Evolutionary conservation across 2,113 vertebrate genomes (phyloP), one percentile per base, ranked within the genome.

Genomic region (Pelecanus crispus): DNA sequence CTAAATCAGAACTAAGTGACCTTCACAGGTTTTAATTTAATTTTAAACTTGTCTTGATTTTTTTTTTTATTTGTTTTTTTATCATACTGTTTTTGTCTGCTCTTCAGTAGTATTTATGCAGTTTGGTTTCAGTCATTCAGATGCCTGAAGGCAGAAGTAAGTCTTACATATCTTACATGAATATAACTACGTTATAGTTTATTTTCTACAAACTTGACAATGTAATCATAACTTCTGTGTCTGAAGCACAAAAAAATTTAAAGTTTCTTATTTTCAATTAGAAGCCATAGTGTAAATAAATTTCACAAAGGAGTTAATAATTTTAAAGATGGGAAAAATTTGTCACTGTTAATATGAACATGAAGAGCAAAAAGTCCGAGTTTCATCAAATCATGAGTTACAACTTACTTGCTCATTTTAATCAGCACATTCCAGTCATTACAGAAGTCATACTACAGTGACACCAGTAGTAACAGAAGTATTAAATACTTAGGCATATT

Each of bases 111-210:
- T 40, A 38, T 56, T 87, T 50, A 10, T 53, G 19, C 14, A 56
- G 19, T 36, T 92, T 84, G 17, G 9, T 73, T 93, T 90, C 32
- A 56, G 34, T 45, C 62, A 65, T 5, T 90, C 22, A 34, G 20
- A 53, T 62, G 7, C 13, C n/a, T 80, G 26, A 68, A 94, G 62
- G 16, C n/a, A 70, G 22, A 72, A 75, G 2, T 20, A 47, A 81
- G 16, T n/a, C 24, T 29, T 59, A 2, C 5, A 2, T 56, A 49
- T 70, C 47, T 86, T 59, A 29, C 13, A 25, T 2, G 1, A 36
- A 24, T 53, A 26, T 19, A 24, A 44, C 2, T n/a, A 32, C 0
- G 0, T 24, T 55, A 53, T 9, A 24, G 10, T 38, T 82, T 52
- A 10, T 56, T 90, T 90, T 62, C 25, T 66, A 18, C 20, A 56